Conservation (phyloP, 1,140 invertebrate species). For the Drosophila nasuta region DNA sequence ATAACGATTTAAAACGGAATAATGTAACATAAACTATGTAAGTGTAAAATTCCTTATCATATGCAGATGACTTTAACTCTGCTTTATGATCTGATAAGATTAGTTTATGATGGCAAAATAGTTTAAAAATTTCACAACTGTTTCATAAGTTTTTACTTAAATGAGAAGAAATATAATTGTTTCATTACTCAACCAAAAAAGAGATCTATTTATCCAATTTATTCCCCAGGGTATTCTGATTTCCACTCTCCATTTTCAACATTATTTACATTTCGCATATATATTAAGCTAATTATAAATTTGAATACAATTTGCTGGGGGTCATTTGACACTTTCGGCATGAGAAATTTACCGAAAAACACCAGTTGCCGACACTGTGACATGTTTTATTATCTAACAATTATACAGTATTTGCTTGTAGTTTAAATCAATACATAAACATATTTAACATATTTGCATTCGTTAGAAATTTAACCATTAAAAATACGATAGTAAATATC, state of each 20-base stretch:
- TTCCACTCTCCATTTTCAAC: neutral
- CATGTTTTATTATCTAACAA: slow-evolving; percentile 22
- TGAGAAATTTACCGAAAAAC: neutral
- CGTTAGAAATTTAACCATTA: slow-evolving; percentile 15
- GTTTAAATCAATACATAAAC: slow-evolving; percentile 26
- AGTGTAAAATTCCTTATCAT: too few relatives aligned
- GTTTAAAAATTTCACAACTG: too few relatives aligned
- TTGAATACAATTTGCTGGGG: neutral
- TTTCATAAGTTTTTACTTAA: too few relatives aligned
- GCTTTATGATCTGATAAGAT: too few relatives aligned
- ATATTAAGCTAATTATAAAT: slow-evolving; percentile 14
- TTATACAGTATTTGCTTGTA: slow-evolving; percentile 7
- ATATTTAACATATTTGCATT: slow-evolving; percentile 19
- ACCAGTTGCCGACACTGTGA: slow-evolving; percentile 2
- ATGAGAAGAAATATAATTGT: too few relatives aligned
- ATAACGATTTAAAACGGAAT: neutral
- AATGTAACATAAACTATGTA: neutral
- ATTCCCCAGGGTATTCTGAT: neutral
- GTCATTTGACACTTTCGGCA: slow-evolving; percentile 5
- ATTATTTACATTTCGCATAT: neutral
- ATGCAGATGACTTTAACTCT: too few relatives aligned
- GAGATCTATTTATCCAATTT: too few relatives aligned
- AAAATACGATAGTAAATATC: slow-evolving; percentile 35
- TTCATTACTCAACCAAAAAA: too few relatives aligned
- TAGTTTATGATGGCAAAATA: too few relatives aligned